Evolutionary conservation across 2,113 vertebrate genomes (phyloP), one percentile per base, ranked within the genome.

Genomic region (Scopus umbretta): DNA sequence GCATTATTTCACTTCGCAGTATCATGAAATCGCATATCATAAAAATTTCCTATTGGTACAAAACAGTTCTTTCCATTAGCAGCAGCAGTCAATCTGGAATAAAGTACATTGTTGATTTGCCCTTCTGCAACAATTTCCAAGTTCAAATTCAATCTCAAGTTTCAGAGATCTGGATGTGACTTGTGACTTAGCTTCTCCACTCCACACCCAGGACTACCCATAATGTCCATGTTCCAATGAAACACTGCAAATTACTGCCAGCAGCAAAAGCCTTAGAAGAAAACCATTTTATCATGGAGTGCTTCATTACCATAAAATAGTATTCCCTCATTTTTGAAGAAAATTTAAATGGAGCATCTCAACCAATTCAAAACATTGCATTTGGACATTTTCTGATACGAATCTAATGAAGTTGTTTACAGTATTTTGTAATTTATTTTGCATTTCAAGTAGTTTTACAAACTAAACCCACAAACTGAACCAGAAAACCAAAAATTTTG

Each of bases 171-270:
- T 88, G 42, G 17, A 61, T 56, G 18, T n/a, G n/a, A 59, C n/a
- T 58, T 67, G 26, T 65, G 49, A 74, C 43, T 71, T 47, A 30
- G 6, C 4, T 25, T 74, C 49, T 80, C 52, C 49, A 14, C 7
- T 67, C 6, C 30, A 42, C 2, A 56, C 2, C 3, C 15, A 19
- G 22, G 16, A 45, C 27, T 3, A 49, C n/a, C 3, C 0, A 0
- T 32, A 75, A 62, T 15, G 6, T 3, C n/a, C 36, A 18, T 7
- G 5, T 72, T 76, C 29, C 49, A 87, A 3, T 5, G 27, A 76
- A 90, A 78, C 9, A 27, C 4, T 72, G n/a, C 19, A 90, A 88
- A 79, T 55, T 1, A 40, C 16, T 66, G 62, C 17, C 10, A 87
- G 23, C 25, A 80, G 34, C 20, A 72, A 74, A 76, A 91, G 34